Percentiles rank a stretch among this genome's conserved stretches.
phyloP scores from a whole-genome alignment of 2,797 vertebrate genomes.

The Darevskia nairensis region DNA sequence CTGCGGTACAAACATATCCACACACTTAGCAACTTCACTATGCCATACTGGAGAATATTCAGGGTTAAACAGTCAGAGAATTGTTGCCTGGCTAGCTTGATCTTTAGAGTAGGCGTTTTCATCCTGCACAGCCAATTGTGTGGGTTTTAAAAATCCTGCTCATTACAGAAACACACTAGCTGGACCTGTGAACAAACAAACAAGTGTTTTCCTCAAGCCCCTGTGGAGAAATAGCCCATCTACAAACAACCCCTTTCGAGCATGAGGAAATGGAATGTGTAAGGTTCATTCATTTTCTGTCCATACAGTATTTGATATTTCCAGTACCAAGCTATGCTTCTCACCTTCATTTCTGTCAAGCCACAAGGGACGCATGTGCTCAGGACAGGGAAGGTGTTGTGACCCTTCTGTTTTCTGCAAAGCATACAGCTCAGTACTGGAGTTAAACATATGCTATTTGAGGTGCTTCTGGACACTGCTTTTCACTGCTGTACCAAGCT shows the following conservation, averaged over 20 bases:
- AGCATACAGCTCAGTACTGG: background rate
- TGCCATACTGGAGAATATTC: background rate
- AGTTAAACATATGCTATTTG: background rate
- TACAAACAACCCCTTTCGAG: background rate
- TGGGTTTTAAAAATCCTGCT: conserved; percentile 13
- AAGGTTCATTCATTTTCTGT: too few species aligned
- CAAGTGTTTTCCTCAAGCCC: background rate
- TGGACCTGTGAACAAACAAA: background rate
- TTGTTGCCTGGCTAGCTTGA: background rate
- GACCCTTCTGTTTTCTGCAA: background rate
- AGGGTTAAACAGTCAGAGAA: background rate
- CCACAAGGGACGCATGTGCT: background rate
- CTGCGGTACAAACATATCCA: too few species aligned
- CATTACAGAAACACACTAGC: background rate
- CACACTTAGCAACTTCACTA: background rate
- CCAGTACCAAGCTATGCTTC: background rate
- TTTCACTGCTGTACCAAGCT: background rate
- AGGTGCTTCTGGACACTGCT: background rate
- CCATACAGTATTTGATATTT: background rate
- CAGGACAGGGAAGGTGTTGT: background rate
- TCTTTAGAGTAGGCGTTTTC: background rate
- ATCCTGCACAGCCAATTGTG: background rate
- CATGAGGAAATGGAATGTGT: background rate
- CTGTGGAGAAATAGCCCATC: background rate
- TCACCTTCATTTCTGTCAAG: background rate